Base-by-base conservation (phyloP, 2,797 vertebrate genomes). In the Podarcis siculus region DNA sequence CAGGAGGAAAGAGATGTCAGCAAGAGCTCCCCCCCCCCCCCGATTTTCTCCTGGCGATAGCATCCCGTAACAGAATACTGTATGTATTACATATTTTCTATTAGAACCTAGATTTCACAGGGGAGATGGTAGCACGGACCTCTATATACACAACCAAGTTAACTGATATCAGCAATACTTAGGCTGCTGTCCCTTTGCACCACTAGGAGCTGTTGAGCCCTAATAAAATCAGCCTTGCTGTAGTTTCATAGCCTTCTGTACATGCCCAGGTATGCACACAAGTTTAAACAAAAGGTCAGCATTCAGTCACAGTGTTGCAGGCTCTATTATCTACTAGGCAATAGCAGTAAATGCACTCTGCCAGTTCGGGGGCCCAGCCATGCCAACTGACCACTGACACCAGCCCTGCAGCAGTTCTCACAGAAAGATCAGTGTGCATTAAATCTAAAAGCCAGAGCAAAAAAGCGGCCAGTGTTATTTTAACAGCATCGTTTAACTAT, bases 401-500 rank as follows among this genome's bases (percentile, higher is more conserved):
- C 45, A 83, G 27, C 19, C 35, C 32, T 67, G 5, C 37, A 69
- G 49, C 79, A 87, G 55, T 19, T 83, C 27, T 55, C 45, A 25
- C 77, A 91, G 82, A 45, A 76, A 30, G 19, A 32, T 3, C 0
- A 78, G 49, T 6, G 55, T 84, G 13, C 32, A 91, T 91, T 83
- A 92, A 93, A 91, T 86, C 78, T 72, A 71, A 87, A 92, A 27
- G 69, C 27, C 5, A 9, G 86, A 17, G 82, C 27, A 81, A 89
- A 61, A 88, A 37, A 73, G 35, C 64, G 61, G 8, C 35, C 81
- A 80, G 61, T 49, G 32, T 67, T 86, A 76, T 55, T 84, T 45
- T 82, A 91, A 45, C 15, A 58, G 91, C 91, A 89, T 80, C 8
- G 25, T 49, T n/a, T 8, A 49, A 80, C 90, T 87, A 91, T 92